Base-by-base conservation (phyloP, 2,113 vertebrate genomes). In the Spea bombifrons region DNA sequence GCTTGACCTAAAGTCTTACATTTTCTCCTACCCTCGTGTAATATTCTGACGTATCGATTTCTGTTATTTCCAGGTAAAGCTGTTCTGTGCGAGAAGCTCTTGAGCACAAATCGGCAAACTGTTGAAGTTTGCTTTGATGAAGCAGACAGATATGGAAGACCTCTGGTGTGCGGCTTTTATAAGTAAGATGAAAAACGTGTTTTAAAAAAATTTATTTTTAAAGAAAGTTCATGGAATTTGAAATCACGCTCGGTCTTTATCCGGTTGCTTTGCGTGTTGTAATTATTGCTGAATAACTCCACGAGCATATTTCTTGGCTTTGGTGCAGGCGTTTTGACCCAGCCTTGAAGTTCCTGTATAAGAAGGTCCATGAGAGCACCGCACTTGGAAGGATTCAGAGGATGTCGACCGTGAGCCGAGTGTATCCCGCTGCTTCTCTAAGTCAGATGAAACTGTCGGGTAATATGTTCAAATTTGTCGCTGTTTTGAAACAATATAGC, bases 311-410 rank as follows among this genome's bases (percentile, higher is more conserved):
- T 10, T 59, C 30, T 30, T 30, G 30, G 30, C 30, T 30, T 16
- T 61, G 61, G n/a, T n/a, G 43, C 47, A 87, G 86, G 63, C 83
- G 86, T 59, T 89, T 88, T 66, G 83, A 88, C 73, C 85, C 85
- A 0, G 87, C 85, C 0, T 75, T 87, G 76, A 82, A 85, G 81
- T 87, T 86, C 75, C 49, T 87, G n/a, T 70, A 55, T 75, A 76
- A 83, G 78, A 88, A 84, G 0, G 74, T 84, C 10, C 71, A 47
- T 0, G 76, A 74, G 46, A 83, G 65, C 71, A 82, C 52, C 4
- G 74, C 55, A 0, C 78, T 83, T 46, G 85, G 84, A 6, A 85
- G 81, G 72, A 87, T 87, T 75, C 83, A 84, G 49, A 81, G 83
- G 7, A 52, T 85, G 1, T 75, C 81, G 0, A 5, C 81, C 0